These are phyloP conservation scores for Glaucidium brasilianum DNA, from an alignment of 2,113 vertebrate species.

Conservation along the genomic window DNA sequence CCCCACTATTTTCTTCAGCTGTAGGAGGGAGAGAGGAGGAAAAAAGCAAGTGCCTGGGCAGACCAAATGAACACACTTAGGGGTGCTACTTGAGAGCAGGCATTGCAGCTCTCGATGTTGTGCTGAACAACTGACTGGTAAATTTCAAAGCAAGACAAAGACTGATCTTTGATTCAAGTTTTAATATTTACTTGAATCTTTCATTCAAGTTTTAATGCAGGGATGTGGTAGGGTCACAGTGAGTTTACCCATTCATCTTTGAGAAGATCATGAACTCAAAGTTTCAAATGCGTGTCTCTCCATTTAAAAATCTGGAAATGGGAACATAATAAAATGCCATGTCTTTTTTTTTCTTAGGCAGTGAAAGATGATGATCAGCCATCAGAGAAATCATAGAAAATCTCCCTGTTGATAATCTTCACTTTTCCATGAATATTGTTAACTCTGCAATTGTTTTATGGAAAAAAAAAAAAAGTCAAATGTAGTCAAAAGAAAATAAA, in stretches of 20 bases:
- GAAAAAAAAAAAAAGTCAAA: not conserved
- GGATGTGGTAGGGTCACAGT: not conserved
- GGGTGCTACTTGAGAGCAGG: not conserved
- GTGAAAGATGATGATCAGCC: not conserved
- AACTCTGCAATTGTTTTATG: not conserved
- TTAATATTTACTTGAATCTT: not conserved
- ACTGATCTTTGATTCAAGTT: not conserved
- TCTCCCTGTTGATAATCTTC: not conserved
- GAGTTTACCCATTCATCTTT: not conserved
- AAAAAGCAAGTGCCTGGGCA: not conserved
- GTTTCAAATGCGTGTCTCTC: not conserved
- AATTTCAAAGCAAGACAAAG: not conserved
- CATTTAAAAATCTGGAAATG: not conserved
- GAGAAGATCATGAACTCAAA: not conserved
- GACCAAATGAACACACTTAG: fast-evolving
- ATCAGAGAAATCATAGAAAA: not conserved
- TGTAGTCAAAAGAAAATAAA: not conserved
- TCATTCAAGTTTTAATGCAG: not conserved
- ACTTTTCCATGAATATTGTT: not conserved
- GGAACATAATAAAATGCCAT: not conserved
- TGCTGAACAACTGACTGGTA: not conserved
- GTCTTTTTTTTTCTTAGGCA: not conserved
- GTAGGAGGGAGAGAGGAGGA: not conserved
- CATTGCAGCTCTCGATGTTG: not conserved
- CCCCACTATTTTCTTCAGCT: not conserved